phyloP scores from a whole-genome alignment of 2,797 vertebrate species.

The Diplodus sargus region DNA sequence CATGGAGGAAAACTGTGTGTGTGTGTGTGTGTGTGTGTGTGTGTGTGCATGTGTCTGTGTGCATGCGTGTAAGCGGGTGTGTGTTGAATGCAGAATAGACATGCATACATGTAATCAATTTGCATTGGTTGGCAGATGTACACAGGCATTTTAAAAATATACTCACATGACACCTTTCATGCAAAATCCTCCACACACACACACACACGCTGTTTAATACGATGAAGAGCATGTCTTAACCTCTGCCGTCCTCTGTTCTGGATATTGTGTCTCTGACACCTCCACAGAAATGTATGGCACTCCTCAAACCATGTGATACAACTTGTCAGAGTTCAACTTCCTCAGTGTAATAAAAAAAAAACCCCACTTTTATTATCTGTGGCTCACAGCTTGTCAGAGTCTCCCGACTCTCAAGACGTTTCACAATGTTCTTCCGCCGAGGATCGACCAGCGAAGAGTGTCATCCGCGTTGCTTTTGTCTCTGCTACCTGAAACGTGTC shows the following conservation, averaged over 20 bases:
- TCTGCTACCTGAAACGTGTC: constrained; percentile 41
- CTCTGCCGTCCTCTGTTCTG: constrained; percentile 12
- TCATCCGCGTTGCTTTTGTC: constrained; percentile 32
- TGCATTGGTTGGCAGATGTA: constrained; percentile 27
- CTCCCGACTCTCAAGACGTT: constrained; percentile 15
- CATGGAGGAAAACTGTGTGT: constrained; percentile 32
- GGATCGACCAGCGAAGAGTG: neutral
- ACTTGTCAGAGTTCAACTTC: neutral
- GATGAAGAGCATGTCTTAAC: constrained; percentile 17
- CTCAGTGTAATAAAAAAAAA: constrained; percentile 3
- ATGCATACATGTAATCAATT: constrained; percentile 26
- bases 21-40: constrained; percentile 1
- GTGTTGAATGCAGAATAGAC: constrained; percentile 48
- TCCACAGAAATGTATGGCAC: neutral
- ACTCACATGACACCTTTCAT: constrained; percentile 9
- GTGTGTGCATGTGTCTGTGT: neutral
- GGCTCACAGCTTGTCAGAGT: constrained; percentile 22
- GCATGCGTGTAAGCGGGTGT: neutral
- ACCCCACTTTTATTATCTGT: constrained; percentile 4
- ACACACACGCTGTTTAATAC: neutral
- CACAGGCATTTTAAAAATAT: constrained; percentile 12
- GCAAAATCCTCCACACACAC: neutral
- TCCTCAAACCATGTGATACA: neutral
- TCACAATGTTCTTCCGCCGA: constrained; percentile 23
- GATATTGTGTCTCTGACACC: constrained; percentile 20